Conservation (phyloP, 2,113 vertebrate species). For the Epinephelus fuscoguttatus region DNA sequence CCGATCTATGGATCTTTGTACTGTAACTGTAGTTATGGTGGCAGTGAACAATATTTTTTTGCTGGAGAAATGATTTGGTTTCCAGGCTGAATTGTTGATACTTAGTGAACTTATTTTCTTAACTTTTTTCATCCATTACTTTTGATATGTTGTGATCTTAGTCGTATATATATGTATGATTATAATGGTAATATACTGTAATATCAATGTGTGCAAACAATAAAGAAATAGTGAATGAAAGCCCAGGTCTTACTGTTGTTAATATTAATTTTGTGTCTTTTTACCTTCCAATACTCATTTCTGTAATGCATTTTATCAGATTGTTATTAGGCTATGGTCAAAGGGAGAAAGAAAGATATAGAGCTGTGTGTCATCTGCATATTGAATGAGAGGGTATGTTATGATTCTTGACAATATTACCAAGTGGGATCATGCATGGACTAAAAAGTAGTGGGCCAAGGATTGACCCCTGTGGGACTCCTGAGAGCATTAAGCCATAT, state of each 20-base stretch:
- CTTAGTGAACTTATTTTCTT: conserved; percentile 62
- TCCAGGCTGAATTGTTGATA: conserved; percentile 60
- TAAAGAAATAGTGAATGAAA: conserved; percentile 57
- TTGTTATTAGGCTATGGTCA: too few species aligned
- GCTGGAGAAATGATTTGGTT: conserved; percentile 44
- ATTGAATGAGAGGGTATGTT: too few species aligned
- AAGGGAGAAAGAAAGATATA: too few species aligned
- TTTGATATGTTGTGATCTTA: conserved; percentile 75
- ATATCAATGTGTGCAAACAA: conserved; percentile 63
- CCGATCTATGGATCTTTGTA: conserved; percentile 71
- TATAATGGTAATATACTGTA: conserved; percentile 59
- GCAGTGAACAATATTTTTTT: conserved; percentile 63
- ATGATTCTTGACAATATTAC: too few species aligned
- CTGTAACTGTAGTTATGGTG: conserved; percentile 76
- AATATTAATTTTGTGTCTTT: too few species aligned
- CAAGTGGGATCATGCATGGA: too few species aligned
- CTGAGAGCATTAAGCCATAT: not conserved
- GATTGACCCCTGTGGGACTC: too few species aligned
- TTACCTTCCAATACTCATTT: too few species aligned
- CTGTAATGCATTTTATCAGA: too few species aligned
- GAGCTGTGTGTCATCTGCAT: too few species aligned
- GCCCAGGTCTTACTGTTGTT: too few species aligned
- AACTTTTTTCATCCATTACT: conserved; percentile 65
- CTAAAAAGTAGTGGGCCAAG: too few species aligned
- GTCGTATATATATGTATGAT: conserved; percentile 52